Base-by-base conservation (phyloP, 2,888 invertebrate species). In the Drosophila algonquin region DNA sequence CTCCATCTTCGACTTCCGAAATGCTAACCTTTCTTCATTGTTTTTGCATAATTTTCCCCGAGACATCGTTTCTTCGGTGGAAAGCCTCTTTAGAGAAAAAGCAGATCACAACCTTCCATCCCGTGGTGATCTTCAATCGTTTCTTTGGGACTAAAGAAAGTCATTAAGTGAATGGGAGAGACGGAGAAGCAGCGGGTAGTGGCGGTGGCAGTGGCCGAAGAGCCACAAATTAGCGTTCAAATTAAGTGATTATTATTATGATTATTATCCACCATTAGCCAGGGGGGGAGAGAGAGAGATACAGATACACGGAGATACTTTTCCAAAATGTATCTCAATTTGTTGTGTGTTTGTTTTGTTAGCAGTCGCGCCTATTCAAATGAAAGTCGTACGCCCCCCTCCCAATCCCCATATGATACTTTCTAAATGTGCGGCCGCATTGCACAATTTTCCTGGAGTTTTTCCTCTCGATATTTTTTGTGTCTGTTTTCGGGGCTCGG, bases 211-310 rank as follows among this genome's bases (percentile, higher is more conserved):
- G 60, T 64, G 35, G 72, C 74, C 48, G 24, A 24, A 69, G 52
- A 58, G 16, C 16, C 64, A 73, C 69, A 81, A 87, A 87, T 81
- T 89, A 76, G 76, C 76, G 79, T 72, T 81, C 67, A 79, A 87
- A 85, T 89, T 81, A 85, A 89, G 85, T 89, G 89, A 85, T 89
- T 85, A 87, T 85, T 77, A 81, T 89, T 81, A 87, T 85, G 76
- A 81, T 89, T 81, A 87, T 80, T 63, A 76, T 58, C 72, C 54
- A 71, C 51, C 54, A 52, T 56, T 56, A 32, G 47, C 61, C 45
- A 24, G 46, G 55, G 40, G 3, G 50, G 40, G 1, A 18, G 18
- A 1, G 14, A 14, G 0, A 32, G 3, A 32, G 32, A 32, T 12
- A 35, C 12, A 14, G 6, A 40, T 14, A 6, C 1, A 40, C 12